Base-by-base conservation (phyloP, 1,140 invertebrate species). In the Anadara kagoshimensis region DNA sequence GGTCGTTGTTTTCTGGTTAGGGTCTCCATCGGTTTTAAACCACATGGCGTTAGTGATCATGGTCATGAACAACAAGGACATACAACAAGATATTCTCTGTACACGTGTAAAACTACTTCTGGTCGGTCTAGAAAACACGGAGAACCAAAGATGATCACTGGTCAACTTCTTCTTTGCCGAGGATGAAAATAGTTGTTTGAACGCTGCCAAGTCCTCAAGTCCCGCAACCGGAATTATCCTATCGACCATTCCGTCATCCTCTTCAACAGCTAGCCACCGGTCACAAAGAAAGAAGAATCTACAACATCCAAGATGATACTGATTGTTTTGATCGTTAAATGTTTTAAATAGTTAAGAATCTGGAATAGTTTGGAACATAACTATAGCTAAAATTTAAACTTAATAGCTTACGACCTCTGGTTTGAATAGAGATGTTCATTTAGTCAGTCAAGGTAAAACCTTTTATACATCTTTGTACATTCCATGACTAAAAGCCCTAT, bases 1-100 rank as follows among this genome's bases (percentile, higher is more conserved):
- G 5, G 69, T 65, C 41, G 69, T 24, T n/a, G 68, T 66, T 36
- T 36, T 36, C 59, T 77, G 45, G 47, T 69, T 59, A 24, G 49
- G 47, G 36, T 78, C 61, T 2, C 79, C 71, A 20, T 86, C 81
- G 0, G 76, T 69, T 44, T 87, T 87, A 75, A 89, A 90, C 78
- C 84, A 90, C 89, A 90, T 90, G 70, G 86, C 87, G 74, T 90
- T 90, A 41, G 88, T 83, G 54, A 89, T 88, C 89, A 90, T 90
- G 12, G 87, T 89, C 20, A 88, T 81, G 63, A 89, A 89, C 10
- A 90, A 78, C n/a, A 90, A 76, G 0, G 85, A 84, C 69, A 89
- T 78, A 72, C 88, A 89, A 69, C 89, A 90, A 0, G 88, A 88
- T 11, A 89, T 73, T 45, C 89, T 78, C 77, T 90, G 89, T 24